Base-by-base conservation (phyloP, 2,888 invertebrate genomes). In the Gymnocheta viridis region DNA sequence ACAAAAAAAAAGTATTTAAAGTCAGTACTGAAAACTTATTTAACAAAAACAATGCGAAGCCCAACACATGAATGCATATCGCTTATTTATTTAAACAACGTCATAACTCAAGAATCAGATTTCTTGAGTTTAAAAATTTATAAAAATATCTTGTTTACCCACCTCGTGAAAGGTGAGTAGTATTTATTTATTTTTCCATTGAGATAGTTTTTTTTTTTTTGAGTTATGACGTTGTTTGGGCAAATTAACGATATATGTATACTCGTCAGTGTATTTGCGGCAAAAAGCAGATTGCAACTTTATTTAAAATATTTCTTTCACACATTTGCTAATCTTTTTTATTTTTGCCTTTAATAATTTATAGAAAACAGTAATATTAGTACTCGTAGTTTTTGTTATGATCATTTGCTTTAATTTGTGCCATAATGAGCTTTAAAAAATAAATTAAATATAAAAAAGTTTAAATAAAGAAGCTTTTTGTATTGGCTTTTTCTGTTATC, bases 221-320 rank as follows among this genome's bases (percentile, higher is more conserved):
- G n/a, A n/a, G n/a, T n/a, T n/a, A n/a, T n/a, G n/a, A n/a, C n/a
- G n/a, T n/a, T n/a, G n/a, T n/a, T n/a, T n/a, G n/a, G n/a, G n/a
- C n/a, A n/a, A n/a, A n/a, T n/a, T n/a, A n/a, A n/a, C n/a, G n/a
- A n/a, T 12, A 14, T 24, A 29, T 41, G 2, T 58, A 41, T 12
- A 29, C 58, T 54, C 54, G n/a, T 64, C 9, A 44, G 51, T 64
- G n/a, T 54, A 69, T 44, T 69, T 74, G 54, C 29, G 12, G 74
- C 60, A 51, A 69, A 58, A 74, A 58, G 38, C 80, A 67, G 62
- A 70, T 70, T 62, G 78, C 78, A 70, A 69, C 69, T 54, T 38
- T 60, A 32, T 38, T 51, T 17, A 38, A 78, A 51, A 60, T 32
- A 51, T 41, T 51, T 62, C 17, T 66, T 22, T 19, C n/a, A 24